Conservation (phyloP, 2,797 vertebrate genomes). For the Periophthalmus magnuspinnatus region DNA sequence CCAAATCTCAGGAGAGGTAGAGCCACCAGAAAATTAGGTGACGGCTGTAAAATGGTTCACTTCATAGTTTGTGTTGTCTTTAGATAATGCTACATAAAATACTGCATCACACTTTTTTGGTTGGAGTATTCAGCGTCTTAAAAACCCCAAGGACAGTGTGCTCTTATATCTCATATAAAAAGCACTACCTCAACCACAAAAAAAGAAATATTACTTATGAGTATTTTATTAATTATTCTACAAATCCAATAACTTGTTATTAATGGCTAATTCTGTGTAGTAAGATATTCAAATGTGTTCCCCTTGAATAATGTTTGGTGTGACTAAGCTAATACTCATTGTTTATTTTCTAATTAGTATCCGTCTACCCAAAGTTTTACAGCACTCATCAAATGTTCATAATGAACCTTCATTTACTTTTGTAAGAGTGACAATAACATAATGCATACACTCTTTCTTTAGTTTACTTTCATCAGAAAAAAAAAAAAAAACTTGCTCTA, state of each 20-base stretch:
- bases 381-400: background rate
- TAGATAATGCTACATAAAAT: too few species aligned
- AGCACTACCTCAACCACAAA: background rate
- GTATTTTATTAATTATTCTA: background rate
- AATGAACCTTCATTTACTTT: background rate
- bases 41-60: background rate
- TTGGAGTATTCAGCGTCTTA: too few species aligned
- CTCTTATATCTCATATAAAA: background rate
- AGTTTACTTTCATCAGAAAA: background rate
- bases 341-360: slow-evolving; percentile 9
- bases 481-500: too few species aligned
- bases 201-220: background rate
- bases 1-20: slow-evolving; percentile 29
- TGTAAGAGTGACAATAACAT: background rate
- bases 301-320: background rate
- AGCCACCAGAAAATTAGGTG: slow-evolving; percentile 24
- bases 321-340: background rate
- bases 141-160: too few species aligned
- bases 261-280: background rate
- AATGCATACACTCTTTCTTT: background rate
- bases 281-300: background rate
- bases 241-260: background rate
- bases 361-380: background rate
- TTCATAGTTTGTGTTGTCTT: background rate
- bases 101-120: too few species aligned